Evolutionary conservation across 2,888 invertebrate genomes (phyloP), one percentile per base, ranked within the genome.

Genomic region (Noctuana brunneofusca): DNA sequence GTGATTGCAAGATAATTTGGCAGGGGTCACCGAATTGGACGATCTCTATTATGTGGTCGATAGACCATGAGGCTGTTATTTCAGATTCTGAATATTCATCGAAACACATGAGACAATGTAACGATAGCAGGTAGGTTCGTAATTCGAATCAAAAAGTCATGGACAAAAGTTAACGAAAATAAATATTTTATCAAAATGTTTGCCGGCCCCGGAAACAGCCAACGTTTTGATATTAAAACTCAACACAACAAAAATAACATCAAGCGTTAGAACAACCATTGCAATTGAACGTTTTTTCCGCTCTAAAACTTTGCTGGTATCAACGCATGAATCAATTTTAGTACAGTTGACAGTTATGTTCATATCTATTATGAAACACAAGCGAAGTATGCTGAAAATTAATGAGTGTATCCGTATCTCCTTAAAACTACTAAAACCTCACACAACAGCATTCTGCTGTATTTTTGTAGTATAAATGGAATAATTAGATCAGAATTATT

Each of bases 1-100:
- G 57, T 48, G 48, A 48, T 57, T 48, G 48, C 57, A 32, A 20
- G 48, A 46, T 58, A 35, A 58, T 58, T 58, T 58, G 58, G 49
- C 49, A 58, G 35, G 49, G 38, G 35, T 48, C 38, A 12, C 18
- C 22, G 8, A 16, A 35, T 24, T n/a, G 48, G 18, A 9, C 24
- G 35, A 54, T n/a, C 12, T 3, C 54, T 8, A n/a, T n/a, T 54
- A 38, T 54, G 24, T 14, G n/a, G 22, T 2, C 54, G 54, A 2
- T 38, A n/a, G 48, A 22, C 16, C 20, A 32, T 11, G 6, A 35
- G 30, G 12, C 46, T 46, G 48, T 16, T 32, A 14, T 16, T 20
- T 12, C 9, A 30, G 27, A 14, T 6, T 6, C 24, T 57, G 20
- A 57, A 57, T 48, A 48, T 48, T 48, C 57, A 57, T 48, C 4